Base-by-base conservation (phyloP, 1,140 invertebrate genomes). In the Nasonia giraulti region DNA sequence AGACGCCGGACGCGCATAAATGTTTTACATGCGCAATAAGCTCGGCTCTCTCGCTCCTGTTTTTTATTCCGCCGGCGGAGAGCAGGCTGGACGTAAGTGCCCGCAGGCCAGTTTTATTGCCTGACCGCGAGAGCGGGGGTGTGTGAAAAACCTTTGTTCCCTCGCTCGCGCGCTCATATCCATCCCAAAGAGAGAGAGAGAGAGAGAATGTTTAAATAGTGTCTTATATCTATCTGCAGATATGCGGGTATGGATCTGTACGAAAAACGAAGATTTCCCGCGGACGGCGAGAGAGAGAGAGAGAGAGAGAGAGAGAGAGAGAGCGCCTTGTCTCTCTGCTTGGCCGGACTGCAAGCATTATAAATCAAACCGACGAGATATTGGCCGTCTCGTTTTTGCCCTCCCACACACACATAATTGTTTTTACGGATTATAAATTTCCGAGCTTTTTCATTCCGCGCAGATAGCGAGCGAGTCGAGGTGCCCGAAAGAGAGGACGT, bases 21-120 rank as follows among this genome's bases (percentile, higher is more conserved):
- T 86, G 85, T 86, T 86, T 86, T 86, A 86, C 85, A 86, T 86
- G 85, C 55, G 55, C 85, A 86, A 86, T 86, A 86, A 79, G 78
- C 44, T 76, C 62, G 66, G 27, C 33, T 84, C 31, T 66, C 40
- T 37, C 12, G 14, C 55, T 14, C 68, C 31, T 69, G 10, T 80
- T 71, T 71, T 80, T 80, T 80, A 27, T 80, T 71, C 37, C 31
- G 6, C 12, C 44, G 7, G 55, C 66, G 27, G 23, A 62, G 55
- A 7, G 31, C 76, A 55, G 81, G 77, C 81, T 86, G 85, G 85
- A 83, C 82, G 20, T 83, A 86, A 86, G 76, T 86, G 85, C 77
- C 77, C 82, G 82, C 85, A 83, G 85, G 77, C 85, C 40, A 76
- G 37, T 86, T 86, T 86, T 86, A 86, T 86, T 86, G 73, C 85